Conservation (phyloP, 2,797 vertebrate species). For the Smutsia gigantea region DNA sequence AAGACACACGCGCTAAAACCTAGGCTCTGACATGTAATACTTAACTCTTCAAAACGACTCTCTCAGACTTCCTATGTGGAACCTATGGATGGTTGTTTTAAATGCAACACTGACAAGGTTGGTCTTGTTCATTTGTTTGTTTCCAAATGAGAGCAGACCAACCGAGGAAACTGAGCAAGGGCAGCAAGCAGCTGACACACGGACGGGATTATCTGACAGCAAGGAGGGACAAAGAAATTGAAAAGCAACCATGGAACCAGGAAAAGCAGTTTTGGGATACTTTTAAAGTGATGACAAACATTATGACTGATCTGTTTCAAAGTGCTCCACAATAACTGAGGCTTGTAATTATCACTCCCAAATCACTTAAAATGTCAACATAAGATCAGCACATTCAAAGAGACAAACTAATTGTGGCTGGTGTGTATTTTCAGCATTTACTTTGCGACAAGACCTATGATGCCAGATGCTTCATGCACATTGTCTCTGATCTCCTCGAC, state of each 20-base stretch:
- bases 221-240: background rate
- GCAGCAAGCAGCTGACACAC: background rate
- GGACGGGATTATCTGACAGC: background rate
- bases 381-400: background rate
- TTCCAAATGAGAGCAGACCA: background rate
- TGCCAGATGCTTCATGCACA: constrained; percentile 50
- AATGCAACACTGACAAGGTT: background rate
- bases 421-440: constrained; percentile 8
- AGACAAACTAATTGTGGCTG: background rate
- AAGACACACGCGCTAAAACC: background rate
- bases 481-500: constrained; percentile 58
- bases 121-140: background rate
- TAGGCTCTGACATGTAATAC: background rate
- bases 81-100: background rate
- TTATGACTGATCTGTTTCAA: background rate
- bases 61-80: background rate
- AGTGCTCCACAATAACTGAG: constrained; percentile 10
- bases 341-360: background rate
- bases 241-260: background rate
- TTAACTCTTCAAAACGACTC: background rate
- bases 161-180: background rate
- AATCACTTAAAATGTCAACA: constrained; percentile 50
- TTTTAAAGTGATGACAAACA: constrained; percentile 20
- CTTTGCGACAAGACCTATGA: background rate
- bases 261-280: background rate